A percentile compares a stretch with the other conserved stretches of the same genome.
These are phyloP conservation scores for Bolborhynchus lineola DNA, from an alignment of 2,113 vertebrate genomes.

Conservation along the genomic window DNA sequence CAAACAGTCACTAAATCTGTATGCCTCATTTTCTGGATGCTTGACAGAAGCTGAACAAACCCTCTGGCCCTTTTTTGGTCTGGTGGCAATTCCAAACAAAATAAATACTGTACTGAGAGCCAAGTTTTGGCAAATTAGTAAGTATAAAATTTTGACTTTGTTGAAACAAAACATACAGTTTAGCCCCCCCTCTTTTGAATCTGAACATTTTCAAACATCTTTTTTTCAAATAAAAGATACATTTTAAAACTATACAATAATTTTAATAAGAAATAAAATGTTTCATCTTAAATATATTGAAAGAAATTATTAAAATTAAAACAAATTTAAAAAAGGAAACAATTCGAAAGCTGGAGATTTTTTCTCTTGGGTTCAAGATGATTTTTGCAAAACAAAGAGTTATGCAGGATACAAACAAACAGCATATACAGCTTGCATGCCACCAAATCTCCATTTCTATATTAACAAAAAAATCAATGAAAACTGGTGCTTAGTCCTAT, in stretches of 20 bases:
- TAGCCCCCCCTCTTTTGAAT: not conserved
- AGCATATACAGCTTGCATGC: not conserved
- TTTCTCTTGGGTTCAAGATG: not conserved
- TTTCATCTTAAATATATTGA: not conserved
- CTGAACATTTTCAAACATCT: not conserved
- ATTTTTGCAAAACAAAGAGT: constrained; percentile 24
- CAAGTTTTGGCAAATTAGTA: not conserved
- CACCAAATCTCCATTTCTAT: not conserved
- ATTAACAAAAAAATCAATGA: not conserved
- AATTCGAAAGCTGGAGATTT: not conserved
- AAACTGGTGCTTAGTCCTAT: not conserved
- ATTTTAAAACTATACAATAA: not conserved
- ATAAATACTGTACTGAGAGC: not conserved
- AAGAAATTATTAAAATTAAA: constrained; percentile 31
- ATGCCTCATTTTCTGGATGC: not conserved
- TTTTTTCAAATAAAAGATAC: not conserved
- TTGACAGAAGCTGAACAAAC: not conserved
- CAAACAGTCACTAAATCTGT: not conserved
- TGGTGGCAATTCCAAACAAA: not conserved
- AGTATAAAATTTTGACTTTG: not conserved
- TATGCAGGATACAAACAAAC: not conserved
- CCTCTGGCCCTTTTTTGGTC: not conserved
- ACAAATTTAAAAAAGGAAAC: not conserved
- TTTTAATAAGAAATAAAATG: not conserved
- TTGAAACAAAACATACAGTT: not conserved